Base-by-base conservation (phyloP, 2,888 invertebrate species). In the Ophion ventricosus region DNA sequence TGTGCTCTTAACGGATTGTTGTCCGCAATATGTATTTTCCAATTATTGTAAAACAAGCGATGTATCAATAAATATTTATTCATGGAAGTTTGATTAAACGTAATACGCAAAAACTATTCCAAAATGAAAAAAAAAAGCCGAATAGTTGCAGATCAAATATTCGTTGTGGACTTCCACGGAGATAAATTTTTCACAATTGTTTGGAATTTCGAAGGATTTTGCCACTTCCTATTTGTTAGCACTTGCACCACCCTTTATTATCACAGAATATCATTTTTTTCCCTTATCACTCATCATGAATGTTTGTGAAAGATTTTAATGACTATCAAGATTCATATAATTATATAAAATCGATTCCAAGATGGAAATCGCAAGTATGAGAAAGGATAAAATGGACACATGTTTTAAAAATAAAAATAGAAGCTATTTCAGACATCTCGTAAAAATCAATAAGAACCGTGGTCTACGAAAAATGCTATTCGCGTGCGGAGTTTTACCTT, bases 41-140 rank as follows among this genome's bases (percentile, higher is more conserved):
- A 86, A 88, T 87, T 88, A 87, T 88, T 91, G 91, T 91, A 89
- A 83, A 89, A 89, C 90, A 89, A 90, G 86, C 89, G 88, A 89
- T 90, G 88, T 91, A 89, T 90, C 88, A 90, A 90, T 90, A 91
- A 90, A 90, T 90, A 90, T 90, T 90, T 91, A 90, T 91, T 90
- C 90, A 90, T 89, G 87, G 88, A 90, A 88, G 80, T 61, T 80
- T 69, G 40, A 77, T 57, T 49, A 8, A 73, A 82, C 74, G 66
- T 23, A 59, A 17, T 67, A 56, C 20, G 54, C 20, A 49, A 14
- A 49, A 49, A 49, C 14, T 49, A 17, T 49, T 49, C 40, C 49
- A 69, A 26, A 64, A 7, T 4, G 7, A 11, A 69, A 74, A 29
- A 63, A 57, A 67, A 57, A 56, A 69, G n/a, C 43, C n/a, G 17